Base-by-base conservation (phyloP, 2,888 invertebrate species). In the Eristalis tenax region DNA sequence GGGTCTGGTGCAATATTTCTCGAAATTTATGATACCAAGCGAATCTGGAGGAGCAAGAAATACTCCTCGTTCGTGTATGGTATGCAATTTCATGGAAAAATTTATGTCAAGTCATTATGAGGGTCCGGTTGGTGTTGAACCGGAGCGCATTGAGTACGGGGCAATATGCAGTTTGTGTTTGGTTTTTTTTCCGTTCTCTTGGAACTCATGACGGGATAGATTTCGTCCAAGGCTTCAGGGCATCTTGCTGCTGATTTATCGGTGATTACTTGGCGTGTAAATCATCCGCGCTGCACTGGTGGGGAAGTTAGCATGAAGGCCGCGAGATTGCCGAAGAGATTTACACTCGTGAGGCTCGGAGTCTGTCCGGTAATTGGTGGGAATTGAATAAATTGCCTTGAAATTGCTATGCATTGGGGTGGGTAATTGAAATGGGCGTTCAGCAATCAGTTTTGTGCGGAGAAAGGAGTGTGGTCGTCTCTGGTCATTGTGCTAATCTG, bases 81-180 rank as follows among this genome's bases (percentile, higher is more conserved):
- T 65, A 68, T 78, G 77, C 83, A 78, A 77, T 86, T 86, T 83
- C 78, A 43, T 71, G 75, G 76, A 80, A 70, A 68, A 83, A 87
- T 83, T 83, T 87, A 87, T 87, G 80, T 83, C 79, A 87, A 87
- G 87, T 87, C 87, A 80, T 87, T 87, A 87, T 76, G 80, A 61
- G 5, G 71, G 83, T 83, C 79, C 86, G 57, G 83, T 76, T 79
- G 56, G 82, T 28, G 22, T 38, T 35, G 57, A 15, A 18, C 57
- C 64, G 63, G 38, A 35, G 59, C 32, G 82, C 71, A 76, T 82
- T 69, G 66, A 70, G 56, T 13, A 23, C 56, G 40, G 77, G 82
- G 61, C 65, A 83, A 83, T 83, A 82, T 86, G 83, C 79, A 80
- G 69, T 80, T 83, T 74, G 26, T 23, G 23, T 23, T 15, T 15